phyloP scores from a whole-genome alignment of 2,113 vertebrate species.

The Epinephelus moara region DNA sequence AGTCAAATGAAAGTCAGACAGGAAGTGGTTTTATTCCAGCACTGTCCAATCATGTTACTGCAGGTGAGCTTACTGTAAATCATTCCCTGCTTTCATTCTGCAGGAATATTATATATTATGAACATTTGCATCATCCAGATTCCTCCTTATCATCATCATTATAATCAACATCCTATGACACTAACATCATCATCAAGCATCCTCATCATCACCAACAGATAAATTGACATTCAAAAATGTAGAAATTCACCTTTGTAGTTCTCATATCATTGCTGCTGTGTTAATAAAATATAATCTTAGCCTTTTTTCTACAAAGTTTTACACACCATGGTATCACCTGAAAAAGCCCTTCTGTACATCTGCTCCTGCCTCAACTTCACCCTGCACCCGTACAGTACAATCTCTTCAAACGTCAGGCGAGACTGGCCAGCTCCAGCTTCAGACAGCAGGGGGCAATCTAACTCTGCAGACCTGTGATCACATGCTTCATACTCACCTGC shows the following conservation, averaged over 20 bases:
- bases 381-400: neutral
- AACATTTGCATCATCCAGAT: constrained; percentile 59
- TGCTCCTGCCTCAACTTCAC: constrained; percentile 10
- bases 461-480: constrained; percentile 48
- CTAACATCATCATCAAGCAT: constrained; percentile 21
- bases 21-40: constrained; percentile 80
- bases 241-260: constrained; percentile 62
- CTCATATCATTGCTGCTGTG: constrained; percentile 46
- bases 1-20: constrained; percentile 76
- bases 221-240: constrained; percentile 72
- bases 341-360: constrained; percentile 73
- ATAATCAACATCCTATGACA: constrained; percentile 17
- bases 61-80: constrained; percentile 51
- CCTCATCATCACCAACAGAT: constrained; percentile 38
- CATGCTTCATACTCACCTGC: constrained; percentile 64
- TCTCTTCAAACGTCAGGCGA: constrained; percentile 29
- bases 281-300: constrained; percentile 79
- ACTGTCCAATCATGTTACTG: constrained; percentile 68
- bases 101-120: constrained; percentile 53
- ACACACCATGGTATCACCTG: constrained; percentile 54
- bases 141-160: constrained; percentile 17
- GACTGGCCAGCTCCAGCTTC: constrained; percentile 30
- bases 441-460: constrained; percentile 72
- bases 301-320: constrained; percentile 68
- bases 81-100: constrained; percentile 47